Evolutionary conservation across 2,888 invertebrate species (phyloP), one percentile per base, ranked within the genome.

Genomic region (Plusia festucae): DNA sequence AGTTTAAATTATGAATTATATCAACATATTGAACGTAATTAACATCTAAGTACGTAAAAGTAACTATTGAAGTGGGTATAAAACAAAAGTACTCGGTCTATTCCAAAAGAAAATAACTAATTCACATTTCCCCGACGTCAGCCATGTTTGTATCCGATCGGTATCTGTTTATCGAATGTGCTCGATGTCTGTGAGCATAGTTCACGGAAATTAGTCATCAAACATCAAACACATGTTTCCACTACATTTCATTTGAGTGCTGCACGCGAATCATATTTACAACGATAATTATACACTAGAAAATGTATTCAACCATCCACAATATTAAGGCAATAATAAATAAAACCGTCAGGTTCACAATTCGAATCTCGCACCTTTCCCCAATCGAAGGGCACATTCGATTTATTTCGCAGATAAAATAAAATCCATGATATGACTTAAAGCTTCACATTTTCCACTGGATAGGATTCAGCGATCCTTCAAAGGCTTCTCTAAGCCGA

Each of bases 401-500:
- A 79, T 68, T n/a, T n/a, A n/a, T n/a, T n/a, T 66, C 52, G 51
- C 59, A 34, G 66, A 55, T 62, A 55, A 72, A 81, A 79, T 68
- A 65, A 70, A 68, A 57, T 60, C 68, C 64, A 56, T 62, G 67
- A 68, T 68, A 76, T 59, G 67, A 61, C 67, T 73, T 65, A 76
- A 68, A 70, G 53, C 70, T 70, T 56, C 54, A 58, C 76, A 70
- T 67, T 73, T 75, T 68, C 60, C 70, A 57, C 53, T 44, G 66
- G 56, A 73, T 69, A 66, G 69, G 66, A 72, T 68, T 70, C 65
- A n/a, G 60, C 54, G 65, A 78, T 70, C 71, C 69, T 82, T 86
- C 83, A 88, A 88, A 88, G 86, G 86, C 76, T 84, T 84, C 84
- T 60, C 71, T 87, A 88, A 88, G 83, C 85, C 83, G 82, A 85